Percentiles rank a stretch among this genome's conserved stretches.
phyloP scores from a whole-genome alignment of 2,797 vertebrate genomes.

The Anguilla anguilla region DNA sequence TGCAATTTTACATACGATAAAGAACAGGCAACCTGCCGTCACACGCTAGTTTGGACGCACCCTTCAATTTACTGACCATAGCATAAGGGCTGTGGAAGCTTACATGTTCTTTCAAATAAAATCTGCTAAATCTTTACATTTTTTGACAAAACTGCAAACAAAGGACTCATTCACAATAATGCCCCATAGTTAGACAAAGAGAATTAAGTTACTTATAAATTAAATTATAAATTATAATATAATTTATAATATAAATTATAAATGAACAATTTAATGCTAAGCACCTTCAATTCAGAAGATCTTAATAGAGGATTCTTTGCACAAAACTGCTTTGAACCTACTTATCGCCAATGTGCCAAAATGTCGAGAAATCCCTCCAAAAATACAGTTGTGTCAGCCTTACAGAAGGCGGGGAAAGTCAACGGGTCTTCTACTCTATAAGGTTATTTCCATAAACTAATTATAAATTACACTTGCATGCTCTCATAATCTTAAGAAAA shows the following conservation, averaged over 20 bases:
- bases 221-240: not conserved
- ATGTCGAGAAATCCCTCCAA: slow-evolving; percentile 50
- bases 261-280: slow-evolving; percentile 14
- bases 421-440: slow-evolving; percentile 17
- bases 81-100: not conserved
- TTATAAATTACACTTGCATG: not conserved
- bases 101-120: slow-evolving; percentile 22
- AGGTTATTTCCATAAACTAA: not conserved
- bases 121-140: slow-evolving; percentile 15
- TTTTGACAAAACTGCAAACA: not conserved
- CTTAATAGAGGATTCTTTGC: slow-evolving; percentile 30
- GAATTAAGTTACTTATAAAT: slow-evolving; percentile 33
- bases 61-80: not conserved
- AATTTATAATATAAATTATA: slow-evolving; percentile 7
- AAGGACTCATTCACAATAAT: not conserved
- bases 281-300: not conserved
- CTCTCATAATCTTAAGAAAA: not conserved
- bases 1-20: not conserved
- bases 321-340: slow-evolving; percentile 43
- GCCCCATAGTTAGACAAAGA: not conserved
- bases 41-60: not conserved
- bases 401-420: slow-evolving; percentile 39
- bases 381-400: slow-evolving; percentile 37
- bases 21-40: not conserved
- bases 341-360: slow-evolving; percentile 47